These are phyloP conservation scores for Acanthurus lineatus DNA, from an alignment of 2,797 vertebrate species.

Conservation along the genomic window DNA sequence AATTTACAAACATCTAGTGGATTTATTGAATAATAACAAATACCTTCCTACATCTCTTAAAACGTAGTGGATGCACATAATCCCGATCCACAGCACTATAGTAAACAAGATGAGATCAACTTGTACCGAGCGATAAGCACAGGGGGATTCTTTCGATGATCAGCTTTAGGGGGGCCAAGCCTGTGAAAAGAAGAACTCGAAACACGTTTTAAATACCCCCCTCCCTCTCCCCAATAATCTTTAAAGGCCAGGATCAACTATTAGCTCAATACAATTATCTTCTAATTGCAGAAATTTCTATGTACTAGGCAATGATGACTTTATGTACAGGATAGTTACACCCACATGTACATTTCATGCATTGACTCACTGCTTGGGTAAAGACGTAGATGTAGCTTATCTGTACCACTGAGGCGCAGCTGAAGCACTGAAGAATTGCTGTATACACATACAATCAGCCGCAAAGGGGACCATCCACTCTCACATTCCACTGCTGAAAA, in stretches of 20 bases:
- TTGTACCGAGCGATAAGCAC: conserved; percentile 66
- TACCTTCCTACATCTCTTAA: conserved; percentile 84
- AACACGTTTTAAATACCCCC: conserved; percentile 78
- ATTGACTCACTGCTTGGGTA: conserved; percentile 80
- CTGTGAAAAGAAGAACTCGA: conserved; percentile 87
- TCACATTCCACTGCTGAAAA: conserved; percentile 75
- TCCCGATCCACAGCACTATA: conserved; percentile 72
- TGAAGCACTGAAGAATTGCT: conserved; percentile 63
- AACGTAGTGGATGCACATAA: conserved; percentile 64
- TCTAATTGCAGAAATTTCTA: conserved; percentile 22
- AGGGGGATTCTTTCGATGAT: conserved; percentile 71
- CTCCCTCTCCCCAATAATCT: conserved; percentile 44
- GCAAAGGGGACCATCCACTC: conserved; percentile 77
- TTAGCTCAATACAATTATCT: conserved; percentile 3
- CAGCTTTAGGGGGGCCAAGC: conserved; percentile 73
- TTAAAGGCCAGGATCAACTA: conserved; percentile 9
- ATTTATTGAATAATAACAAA: conserved; percentile 58
- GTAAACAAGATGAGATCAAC: conserved; percentile 69
- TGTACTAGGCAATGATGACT: conserved; percentile 30
- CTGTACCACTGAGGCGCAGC: conserved; percentile 67
- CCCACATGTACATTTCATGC: conserved; percentile 84
- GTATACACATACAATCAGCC: conserved; percentile 64
- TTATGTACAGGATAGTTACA: conserved; percentile 81
- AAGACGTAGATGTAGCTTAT: conserved; percentile 79
- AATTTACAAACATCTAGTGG: conserved; percentile 22